Conservation (phyloP, 2,797 vertebrate species). For the Micromesistius poutassou region DNA sequence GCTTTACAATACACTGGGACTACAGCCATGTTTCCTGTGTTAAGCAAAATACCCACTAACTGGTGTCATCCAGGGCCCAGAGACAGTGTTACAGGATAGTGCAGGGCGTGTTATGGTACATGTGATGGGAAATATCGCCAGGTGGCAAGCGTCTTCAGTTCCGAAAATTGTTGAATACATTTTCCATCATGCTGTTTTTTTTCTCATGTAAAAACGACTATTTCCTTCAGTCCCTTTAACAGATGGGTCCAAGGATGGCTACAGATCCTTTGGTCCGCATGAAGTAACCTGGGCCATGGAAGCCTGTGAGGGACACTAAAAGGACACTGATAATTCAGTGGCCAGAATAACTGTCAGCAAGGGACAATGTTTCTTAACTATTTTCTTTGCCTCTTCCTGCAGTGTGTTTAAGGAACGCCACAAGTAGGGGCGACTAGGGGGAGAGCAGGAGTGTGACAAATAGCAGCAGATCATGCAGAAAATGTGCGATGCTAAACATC, state of each 20-base stretch:
- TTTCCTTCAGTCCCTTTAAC: not conserved
- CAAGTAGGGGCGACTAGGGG: constrained; percentile 57
- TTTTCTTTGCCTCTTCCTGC: constrained; percentile 38
- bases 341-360: constrained; percentile 26
- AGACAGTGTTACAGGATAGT: constrained; percentile 20
- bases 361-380: constrained; percentile 27
- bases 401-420: constrained; percentile 57
- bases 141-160: not conserved
- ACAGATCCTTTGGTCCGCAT: constrained; percentile 14
- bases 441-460: constrained; percentile 70
- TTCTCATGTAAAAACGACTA: not conserved
- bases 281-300: constrained; percentile 19
- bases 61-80: constrained; percentile 20
- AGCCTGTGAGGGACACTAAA: constrained; percentile 12
- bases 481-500: constrained; percentile 81
- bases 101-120: not conserved
- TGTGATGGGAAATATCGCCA: not conserved
- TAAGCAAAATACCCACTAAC: constrained; percentile 23
- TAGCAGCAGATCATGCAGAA: constrained; percentile 79
- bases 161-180: not conserved
- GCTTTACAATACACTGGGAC: constrained; percentile 24
- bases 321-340: constrained; percentile 26
- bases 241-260: not conserved
- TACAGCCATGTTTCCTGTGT: constrained; percentile 37
- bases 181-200: not conserved